Percentiles rank a stretch among this genome's conserved stretches.
Conservation (phyloP, 2,888 invertebrate species). For the Dynastes maya region DNA sequence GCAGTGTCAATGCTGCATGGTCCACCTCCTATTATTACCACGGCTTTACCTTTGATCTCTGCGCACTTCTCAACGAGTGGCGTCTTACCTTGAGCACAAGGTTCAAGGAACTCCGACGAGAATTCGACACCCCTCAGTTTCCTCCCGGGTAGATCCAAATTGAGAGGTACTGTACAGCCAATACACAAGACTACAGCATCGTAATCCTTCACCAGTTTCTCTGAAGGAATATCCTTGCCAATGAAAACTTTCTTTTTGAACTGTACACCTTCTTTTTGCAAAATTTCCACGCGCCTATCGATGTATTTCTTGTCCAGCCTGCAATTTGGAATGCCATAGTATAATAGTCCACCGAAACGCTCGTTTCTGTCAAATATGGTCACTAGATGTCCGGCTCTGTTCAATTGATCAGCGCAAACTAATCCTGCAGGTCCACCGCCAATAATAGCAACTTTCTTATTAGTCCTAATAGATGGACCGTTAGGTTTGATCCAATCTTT, state of each 20-base stretch:
- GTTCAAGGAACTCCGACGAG: slow-evolving; percentile 98
- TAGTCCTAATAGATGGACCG: slow-evolving; percentile 63
- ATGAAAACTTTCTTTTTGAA: slow-evolving; percentile 94
- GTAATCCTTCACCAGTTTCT: slow-evolving; percentile 77
- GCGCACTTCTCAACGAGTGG: slow-evolving; percentile 71
- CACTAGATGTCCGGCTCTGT: slow-evolving; percentile 95
- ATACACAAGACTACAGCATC: slow-evolving; percentile 93
- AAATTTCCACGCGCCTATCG: slow-evolving; percentile 87
- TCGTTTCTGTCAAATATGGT: slow-evolving; percentile 98
- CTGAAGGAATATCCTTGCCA: slow-evolving; percentile 90
- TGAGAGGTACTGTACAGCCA: slow-evolving; percentile 97
- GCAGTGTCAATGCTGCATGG: slow-evolving; percentile 98
- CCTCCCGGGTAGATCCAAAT: slow-evolving; percentile 86
- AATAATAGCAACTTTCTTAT: slow-evolving; percentile 83
- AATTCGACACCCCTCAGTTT: slow-evolving; percentile 95
- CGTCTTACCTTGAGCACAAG: slow-evolving; percentile 95
- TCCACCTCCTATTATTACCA: slow-evolving; percentile 91
- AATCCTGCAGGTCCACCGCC: slow-evolving; percentile 96
- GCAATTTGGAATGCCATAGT: slow-evolving; percentile 99
- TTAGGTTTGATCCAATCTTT: slow-evolving; percentile 94
- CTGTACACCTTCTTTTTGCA: slow-evolving; percentile 87
- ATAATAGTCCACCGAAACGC: slow-evolving; percentile 92
- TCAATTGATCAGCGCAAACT: slow-evolving; percentile 96
- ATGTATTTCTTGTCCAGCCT: slow-evolving; percentile 96
- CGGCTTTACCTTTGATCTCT: slow-evolving; percentile 94